Percentiles rank a stretch among this genome's conserved stretches.
Evolutionary conservation across 2,113 vertebrate species (phyloP).

Genomic region (Otolemur garnettii): DNA sequence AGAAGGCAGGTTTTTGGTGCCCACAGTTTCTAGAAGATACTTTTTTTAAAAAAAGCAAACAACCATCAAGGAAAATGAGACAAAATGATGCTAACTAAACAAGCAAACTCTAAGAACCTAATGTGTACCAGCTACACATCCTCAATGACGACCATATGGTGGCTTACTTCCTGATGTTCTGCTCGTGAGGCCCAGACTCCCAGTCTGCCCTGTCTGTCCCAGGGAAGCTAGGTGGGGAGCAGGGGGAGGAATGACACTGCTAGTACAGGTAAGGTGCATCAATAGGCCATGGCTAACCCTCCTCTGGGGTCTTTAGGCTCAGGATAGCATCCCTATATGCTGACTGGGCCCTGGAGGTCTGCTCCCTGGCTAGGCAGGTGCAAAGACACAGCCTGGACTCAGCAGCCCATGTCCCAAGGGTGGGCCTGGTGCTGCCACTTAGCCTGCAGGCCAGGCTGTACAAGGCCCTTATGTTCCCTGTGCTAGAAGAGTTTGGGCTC

Average conservation of each 20-base stretch:
- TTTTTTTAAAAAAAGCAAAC: background rate
- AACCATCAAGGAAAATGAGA: no score
- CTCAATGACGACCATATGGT: fast-evolving
- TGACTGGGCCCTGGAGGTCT: background rate
- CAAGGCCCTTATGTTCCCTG: fast-evolving
- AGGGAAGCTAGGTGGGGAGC: background rate
- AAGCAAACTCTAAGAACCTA: background rate
- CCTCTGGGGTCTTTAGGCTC: background rate
- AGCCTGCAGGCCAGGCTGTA: background rate
- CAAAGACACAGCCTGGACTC: background rate
- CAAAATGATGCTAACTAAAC: background rate
- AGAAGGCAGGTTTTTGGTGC: background rate
- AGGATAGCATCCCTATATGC: background rate
- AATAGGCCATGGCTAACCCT: background rate
- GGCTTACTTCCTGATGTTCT: background rate
- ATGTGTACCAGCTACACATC: fast-evolving
- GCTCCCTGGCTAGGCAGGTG: background rate
- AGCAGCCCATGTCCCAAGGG: background rate
- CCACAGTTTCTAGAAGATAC: background rate
- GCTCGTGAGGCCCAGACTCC: background rate
- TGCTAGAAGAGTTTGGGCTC: background rate
- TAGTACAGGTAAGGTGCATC: background rate
- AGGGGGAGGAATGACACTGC: no score
- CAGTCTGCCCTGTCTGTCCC: background rate
- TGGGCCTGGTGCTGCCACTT: background rate